phyloP scores from a whole-genome alignment of 2,888 invertebrate species.

The Cataglyphis altisquamis region DNA sequence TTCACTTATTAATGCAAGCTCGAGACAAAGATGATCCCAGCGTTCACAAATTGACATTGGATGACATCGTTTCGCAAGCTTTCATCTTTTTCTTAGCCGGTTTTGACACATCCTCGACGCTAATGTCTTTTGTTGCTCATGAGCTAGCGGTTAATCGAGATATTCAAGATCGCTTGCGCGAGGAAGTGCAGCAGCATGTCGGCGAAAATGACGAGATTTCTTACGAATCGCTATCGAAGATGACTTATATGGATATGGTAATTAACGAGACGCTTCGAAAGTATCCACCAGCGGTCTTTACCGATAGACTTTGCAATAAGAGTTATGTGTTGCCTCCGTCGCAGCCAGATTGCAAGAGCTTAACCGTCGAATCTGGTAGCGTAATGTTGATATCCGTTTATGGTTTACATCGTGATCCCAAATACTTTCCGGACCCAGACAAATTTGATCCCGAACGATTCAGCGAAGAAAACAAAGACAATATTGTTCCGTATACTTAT shows the following conservation, averaged over 20 bases:
- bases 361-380: slow-evolving; percentile 60
- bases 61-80: slow-evolving; percentile 87
- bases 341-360: slow-evolving; percentile 25
- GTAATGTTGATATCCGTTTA: slow-evolving; percentile 66
- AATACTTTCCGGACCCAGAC: slow-evolving; percentile 75
- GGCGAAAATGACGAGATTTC: slow-evolving; percentile 62
- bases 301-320: slow-evolving; percentile 76
- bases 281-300: neutral
- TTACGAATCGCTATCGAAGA: slow-evolving; percentile 72
- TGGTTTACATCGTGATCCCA: slow-evolving; percentile 74
- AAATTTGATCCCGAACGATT: slow-evolving; percentile 53
- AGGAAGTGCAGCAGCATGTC: slow-evolving; percentile 79
- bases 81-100: slow-evolving; percentile 81
- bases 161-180: slow-evolving; percentile 85
- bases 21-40: slow-evolving; percentile 62
- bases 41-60: slow-evolving; percentile 62
- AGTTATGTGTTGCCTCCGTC: slow-evolving; percentile 85
- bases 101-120: slow-evolving; percentile 77
- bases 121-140: slow-evolving; percentile 75
- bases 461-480: slow-evolving; percentile 19
- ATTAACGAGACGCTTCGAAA: slow-evolving; percentile 87
- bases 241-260: slow-evolving; percentile 80
- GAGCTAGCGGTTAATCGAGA: slow-evolving; percentile 84
- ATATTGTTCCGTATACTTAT: slow-evolving; percentile 72
- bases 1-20: slow-evolving; percentile 88